These are phyloP conservation scores for Abrostola triplasia DNA, from an alignment of 2,888 invertebrate species.

Conservation along the genomic window DNA sequence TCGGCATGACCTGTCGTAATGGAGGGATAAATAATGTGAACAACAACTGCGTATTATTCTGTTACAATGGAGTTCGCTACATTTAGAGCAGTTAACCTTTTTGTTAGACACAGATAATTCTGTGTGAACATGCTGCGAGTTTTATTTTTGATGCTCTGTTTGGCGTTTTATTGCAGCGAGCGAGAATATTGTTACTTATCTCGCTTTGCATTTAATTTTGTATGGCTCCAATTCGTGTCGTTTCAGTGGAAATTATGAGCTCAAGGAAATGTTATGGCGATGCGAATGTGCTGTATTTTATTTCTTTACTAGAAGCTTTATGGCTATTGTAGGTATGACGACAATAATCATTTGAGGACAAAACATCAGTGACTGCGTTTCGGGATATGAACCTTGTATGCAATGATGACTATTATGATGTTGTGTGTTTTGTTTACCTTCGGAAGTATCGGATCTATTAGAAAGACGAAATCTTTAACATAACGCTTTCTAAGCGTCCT, in stretches of 20 bases:
- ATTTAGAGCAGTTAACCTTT: slow-evolving; percentile 33
- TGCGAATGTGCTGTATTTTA: neutral
- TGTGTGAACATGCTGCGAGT: slow-evolving; percentile 33
- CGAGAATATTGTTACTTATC: slow-evolving; percentile 45
- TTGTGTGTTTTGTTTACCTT: no score
- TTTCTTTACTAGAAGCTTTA: no score
- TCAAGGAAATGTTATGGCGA: neutral
- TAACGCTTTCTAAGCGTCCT: no score
- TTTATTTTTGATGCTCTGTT: slow-evolving; percentile 41
- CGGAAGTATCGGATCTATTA: no score
- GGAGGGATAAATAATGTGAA: slow-evolving; percentile 46
- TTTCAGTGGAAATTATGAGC: slow-evolving; percentile 18
- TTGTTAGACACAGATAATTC: slow-evolving; percentile 36
- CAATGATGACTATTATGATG: no score
- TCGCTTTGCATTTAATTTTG: slow-evolving; percentile 24
- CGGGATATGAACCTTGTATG: no score
- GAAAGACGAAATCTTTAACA: no score
- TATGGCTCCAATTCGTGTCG: slow-evolving; percentile 22
- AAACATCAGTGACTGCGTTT: no score
- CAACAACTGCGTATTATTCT: slow-evolving; percentile 38
- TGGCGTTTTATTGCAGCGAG: slow-evolving; percentile 41
- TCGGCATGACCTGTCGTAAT: slow-evolving; percentile 46
- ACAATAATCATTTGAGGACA: no score
- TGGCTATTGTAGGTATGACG: no score
- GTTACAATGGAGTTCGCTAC: slow-evolving; percentile 43